Evolutionary conservation across 2,113 vertebrate genomes (phyloP), one percentile per base, ranked within the genome.

Genomic region (Crotalus helleri): DNA sequence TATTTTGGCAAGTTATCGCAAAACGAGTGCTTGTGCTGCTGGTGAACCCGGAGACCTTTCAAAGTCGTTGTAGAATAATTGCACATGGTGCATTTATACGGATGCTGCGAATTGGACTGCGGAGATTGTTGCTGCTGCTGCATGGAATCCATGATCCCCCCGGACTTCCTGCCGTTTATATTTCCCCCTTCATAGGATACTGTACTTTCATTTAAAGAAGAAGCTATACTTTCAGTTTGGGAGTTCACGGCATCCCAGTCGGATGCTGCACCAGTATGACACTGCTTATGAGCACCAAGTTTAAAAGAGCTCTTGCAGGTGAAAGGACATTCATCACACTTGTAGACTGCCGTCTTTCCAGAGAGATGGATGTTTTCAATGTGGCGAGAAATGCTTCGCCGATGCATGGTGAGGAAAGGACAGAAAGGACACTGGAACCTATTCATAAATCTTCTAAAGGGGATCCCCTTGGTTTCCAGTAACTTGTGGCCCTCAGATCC

Each of bases 351-450:
- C 1, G 98, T 98, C 97, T 99, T 99, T 90, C 99, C 99, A 90
- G 99, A 99, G 23, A 99, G 97, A 94, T 99, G 99, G 94, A 99
- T 99, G 96, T 99, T 99, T 96, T 99, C 99, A 94, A 99, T 99
- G 96, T 99, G 99, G 94, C 99, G 99, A 87, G 99, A 99, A 96
- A 99, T 99, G 95, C 99, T 99, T 55, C 99, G 97, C 26, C 99
- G 98, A 93, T 99, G 99, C 98, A 99, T 99, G 1, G 99, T 99
- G 92, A 99, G 97, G 93, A 99, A 99, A 92, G 99, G 99, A 95
- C 99, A 99, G 96, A 99, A 99, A 91, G 99, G 99, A 95, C 99
- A 99, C 96, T 99, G 99, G 95, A 99, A 99, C 91, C 98, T 98
- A 96, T 99, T 99, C 98, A 99, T 98, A 95, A 99, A 99, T 91